phyloP scores from a whole-genome alignment of 2,888 invertebrate genomes.

The Drosophila macrospina region DNA sequence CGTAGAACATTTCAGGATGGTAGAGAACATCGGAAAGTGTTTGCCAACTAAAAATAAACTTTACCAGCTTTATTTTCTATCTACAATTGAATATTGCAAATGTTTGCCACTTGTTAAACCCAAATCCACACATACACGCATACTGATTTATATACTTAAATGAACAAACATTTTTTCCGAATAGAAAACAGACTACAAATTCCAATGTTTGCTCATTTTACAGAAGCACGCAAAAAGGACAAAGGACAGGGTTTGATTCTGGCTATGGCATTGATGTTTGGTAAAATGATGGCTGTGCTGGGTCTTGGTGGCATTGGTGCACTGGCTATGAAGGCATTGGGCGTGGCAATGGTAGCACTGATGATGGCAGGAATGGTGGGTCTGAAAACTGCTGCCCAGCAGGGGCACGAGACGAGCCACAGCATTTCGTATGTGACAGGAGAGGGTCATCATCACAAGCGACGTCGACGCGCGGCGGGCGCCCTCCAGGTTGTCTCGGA shows the following conservation, averaged over 20 bases:
- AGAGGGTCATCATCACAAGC: slow-evolving; percentile 82
- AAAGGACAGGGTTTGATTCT: slow-evolving; percentile 87
- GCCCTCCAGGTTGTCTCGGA: slow-evolving; percentile 39
- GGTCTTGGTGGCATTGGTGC: slow-evolving; percentile 91
- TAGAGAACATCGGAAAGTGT: slow-evolving; percentile 24
- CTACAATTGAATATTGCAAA: neutral
- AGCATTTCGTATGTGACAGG: slow-evolving; percentile 87
- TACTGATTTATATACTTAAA: slow-evolving; percentile 2
- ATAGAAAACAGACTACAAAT: slow-evolving; percentile 27
- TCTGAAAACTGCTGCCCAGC: slow-evolving; percentile 89
- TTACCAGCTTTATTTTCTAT: neutral
- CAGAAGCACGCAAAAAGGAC: slow-evolving; percentile 88
- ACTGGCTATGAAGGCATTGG: slow-evolving; percentile 91
- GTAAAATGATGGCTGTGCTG: slow-evolving; percentile 91
- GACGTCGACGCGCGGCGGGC: slow-evolving; percentile 70
- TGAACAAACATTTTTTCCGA: neutral
- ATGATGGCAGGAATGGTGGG: slow-evolving; percentile 91
- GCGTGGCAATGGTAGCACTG: slow-evolving; percentile 90
- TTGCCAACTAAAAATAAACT: slow-evolving; percentile 1
- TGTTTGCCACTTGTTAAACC: neutral
- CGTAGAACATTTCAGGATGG: slow-evolving; percentile 22
- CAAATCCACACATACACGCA: neutral
- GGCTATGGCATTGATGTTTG: slow-evolving; percentile 90
- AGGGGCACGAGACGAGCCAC: slow-evolving; percentile 85
- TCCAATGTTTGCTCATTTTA: slow-evolving; percentile 25